Conservation (phyloP, 1,140 invertebrate species). For the Drosophila funebris region DNA sequence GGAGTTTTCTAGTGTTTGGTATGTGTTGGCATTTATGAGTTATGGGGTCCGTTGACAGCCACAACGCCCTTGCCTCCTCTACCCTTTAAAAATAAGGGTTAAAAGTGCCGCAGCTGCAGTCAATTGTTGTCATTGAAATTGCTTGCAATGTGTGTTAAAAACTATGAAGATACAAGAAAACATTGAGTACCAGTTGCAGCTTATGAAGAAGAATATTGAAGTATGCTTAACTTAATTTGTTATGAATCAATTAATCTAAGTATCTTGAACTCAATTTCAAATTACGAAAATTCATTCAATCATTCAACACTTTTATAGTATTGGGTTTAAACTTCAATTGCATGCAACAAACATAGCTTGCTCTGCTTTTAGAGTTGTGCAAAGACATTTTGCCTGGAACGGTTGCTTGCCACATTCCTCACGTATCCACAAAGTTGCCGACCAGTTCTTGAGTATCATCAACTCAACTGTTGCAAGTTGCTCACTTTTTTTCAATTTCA, state of each 20-base stretch:
- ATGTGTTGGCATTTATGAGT: conserved; percentile 58
- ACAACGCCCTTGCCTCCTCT: background rate
- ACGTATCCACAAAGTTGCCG: conserved; percentile 32
- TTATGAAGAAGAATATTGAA: background rate
- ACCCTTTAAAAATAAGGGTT: background rate
- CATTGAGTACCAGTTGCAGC: background rate
- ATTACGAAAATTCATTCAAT: conserved; percentile 18
- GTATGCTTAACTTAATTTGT: no score
- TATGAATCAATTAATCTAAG: no score
- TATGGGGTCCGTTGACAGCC: conserved; percentile 46
- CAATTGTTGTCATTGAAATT: conserved; percentile 39
- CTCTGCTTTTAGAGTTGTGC: conserved; percentile 20
- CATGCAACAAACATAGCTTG: conserved; percentile 26
- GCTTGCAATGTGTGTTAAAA: conserved; percentile 25
- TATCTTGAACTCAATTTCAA: no score
- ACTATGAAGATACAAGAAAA: background rate
- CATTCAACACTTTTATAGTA: conserved; percentile 27
- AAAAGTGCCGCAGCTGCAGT: conserved; percentile 30
- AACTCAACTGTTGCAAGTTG: conserved; percentile 29
- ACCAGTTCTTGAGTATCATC: conserved; percentile 10
- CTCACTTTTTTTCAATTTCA: conserved; percentile 66
- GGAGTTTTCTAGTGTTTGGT: conserved; percentile 53
- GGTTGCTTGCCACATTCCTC: conserved; percentile 32
- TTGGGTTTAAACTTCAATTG: conserved; percentile 13
- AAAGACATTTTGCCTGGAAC: background rate